Evolutionary conservation across 1,140 invertebrate genomes (phyloP), one percentile per base, ranked within the genome.

Genomic region (Chironomus tepperi): DNA sequence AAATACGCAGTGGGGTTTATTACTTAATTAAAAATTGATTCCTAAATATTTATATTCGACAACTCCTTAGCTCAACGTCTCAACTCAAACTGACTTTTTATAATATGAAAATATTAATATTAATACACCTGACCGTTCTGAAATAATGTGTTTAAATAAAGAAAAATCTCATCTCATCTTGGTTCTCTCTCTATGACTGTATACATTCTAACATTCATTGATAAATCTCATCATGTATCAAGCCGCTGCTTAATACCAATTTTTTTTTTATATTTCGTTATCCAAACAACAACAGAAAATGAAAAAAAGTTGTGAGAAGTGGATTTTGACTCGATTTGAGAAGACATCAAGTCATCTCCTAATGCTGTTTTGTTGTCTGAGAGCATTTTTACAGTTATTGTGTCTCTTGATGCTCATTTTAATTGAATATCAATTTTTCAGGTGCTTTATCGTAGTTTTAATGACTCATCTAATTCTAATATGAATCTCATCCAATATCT

Each of bases 161-260:
- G 5, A 15, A 15, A 15, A 57, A 57, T 57, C 47, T 57, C 47
- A 57, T 57, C 47, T 57, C 47, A 57, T 57, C 47, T 57, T 57
- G n/a, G 43, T 47, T 57, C 12, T 12, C 12, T 57, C 47, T 57
- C 47, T 15, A 12, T 57, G 3, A 5, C 5, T 15, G 12, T 57
- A 57, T 57, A 57, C 43, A 57, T 57, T 57, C 47, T 57, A 57
- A 57, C 24, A 57, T n/a, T 57, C 47, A 57, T 57, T 57, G 47
- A 57, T 57, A 57, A 57, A 57, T 57, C 47, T 57, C 47, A n/a
- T 57, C 43, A n/a, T 57, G 47, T 57, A 12, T 57, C 47, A 34
- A 34, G n/a, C 24, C 24, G 24, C n/a, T 34, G 24, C 24, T 34
- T 34, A 57, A 57, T 57, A 57, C 8, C 12, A 57, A n/a, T n/a